Evolutionary conservation across 2,888 invertebrate genomes (phyloP).

Genomic region (Deladenus siricidicola): DNA sequence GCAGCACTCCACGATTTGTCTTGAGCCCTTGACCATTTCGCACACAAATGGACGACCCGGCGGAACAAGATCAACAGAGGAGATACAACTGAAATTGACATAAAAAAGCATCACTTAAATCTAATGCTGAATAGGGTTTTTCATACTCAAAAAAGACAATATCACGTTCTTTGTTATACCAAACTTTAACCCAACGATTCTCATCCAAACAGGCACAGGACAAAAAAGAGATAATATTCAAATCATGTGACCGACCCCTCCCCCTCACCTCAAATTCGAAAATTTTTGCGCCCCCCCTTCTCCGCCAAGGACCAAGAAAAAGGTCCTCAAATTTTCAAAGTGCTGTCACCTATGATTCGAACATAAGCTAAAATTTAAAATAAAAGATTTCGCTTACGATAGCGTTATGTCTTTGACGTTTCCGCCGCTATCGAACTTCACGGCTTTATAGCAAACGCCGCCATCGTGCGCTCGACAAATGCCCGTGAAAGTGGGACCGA

Average conservation of each 20-base stretch:
- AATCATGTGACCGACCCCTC: background rate
- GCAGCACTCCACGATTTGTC: constrained; percentile 21
- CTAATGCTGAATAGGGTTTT: no score
- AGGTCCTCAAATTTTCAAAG: no score
- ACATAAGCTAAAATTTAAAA: background rate
- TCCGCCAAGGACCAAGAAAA: no score
- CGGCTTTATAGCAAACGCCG: constrained; percentile 2
- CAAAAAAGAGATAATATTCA: background rate
- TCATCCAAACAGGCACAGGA: no score
- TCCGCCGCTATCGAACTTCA: background rate
- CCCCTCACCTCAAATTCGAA: no score
- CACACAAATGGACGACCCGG: constrained; percentile 26
- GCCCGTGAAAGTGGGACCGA: constrained; percentile 1
- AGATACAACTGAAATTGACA: constrained; percentile 20
- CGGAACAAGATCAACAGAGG: constrained; percentile 17
- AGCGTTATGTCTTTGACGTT: constrained; percentile 1
- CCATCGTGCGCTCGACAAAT: constrained; percentile 8
- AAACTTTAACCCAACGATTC: no score
- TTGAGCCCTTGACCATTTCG: constrained; percentile 12
- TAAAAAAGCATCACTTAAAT: background rate
- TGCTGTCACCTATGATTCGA: background rate
- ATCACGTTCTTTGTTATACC: no score
- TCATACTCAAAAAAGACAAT: no score
- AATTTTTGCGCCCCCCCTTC: no score
- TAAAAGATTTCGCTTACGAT: background rate